Evolutionary conservation across 2,888 invertebrate genomes (phyloP), one percentile per base, ranked within the genome.

Genomic region (Latrodectus elegans): DNA sequence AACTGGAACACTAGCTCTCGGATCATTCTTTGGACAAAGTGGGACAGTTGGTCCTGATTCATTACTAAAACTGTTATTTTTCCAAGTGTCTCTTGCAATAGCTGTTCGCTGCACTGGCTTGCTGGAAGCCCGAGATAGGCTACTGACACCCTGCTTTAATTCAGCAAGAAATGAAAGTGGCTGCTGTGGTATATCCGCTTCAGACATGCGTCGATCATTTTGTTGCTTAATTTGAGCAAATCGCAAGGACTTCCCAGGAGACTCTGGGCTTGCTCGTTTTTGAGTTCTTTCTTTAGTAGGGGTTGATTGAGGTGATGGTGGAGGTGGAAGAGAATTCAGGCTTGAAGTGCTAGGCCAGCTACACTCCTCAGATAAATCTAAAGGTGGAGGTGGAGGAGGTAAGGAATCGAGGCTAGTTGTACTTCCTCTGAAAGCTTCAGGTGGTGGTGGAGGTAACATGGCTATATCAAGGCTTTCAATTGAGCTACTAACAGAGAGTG

Each of bases 401-500:
- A 90, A 65, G 26, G 90, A 89, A 73, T 89, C 88, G 15, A 86
- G 78, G 22, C 89, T 89, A 26, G 83, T 77, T 60, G 84, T 85
- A 55, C 88, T 86, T 72, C 86, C 86, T 53, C 87, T 89, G 79
- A 85, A 90, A 38, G 89, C 90, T 80, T 91, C 91, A 15, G 92
- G 91, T 17, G 92, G 92, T 1, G 92, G 92, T 9, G 91, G 92
- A 15, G 91, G 91, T n/a, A 89, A 89, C 49, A 90, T 76, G 15
- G 89, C 84, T 55, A 88, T 88, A 70, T 90, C 90, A 67, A 90
- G 74, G 17, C 89, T 89, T 77, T 81, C 81, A 72, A 82, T 84
- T 26, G 84, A 82, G 38, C 83, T 87, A 75, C 85, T 82, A n/a
- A 75, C 52, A 52, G 79, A 68, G 2, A 94, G 94, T 0, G 96